Evolutionary conservation across 1,140 invertebrate genomes (phyloP), one percentile per base, ranked within the genome.

Genomic region (Hydropsyche tenuis): DNA sequence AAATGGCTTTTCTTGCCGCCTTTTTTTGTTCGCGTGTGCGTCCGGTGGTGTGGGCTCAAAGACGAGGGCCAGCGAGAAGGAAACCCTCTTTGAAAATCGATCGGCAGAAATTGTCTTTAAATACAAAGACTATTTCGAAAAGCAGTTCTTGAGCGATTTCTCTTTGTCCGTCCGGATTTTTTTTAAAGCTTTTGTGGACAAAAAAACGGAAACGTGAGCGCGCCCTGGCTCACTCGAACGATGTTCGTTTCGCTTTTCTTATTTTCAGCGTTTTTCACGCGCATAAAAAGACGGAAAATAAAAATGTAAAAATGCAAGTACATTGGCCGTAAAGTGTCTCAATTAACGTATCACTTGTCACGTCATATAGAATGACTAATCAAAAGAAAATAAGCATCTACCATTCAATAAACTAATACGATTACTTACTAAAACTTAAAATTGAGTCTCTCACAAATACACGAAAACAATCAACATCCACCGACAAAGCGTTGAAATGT

Each of bases 101-200:
- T 77, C 72, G 70, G 69, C 53, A 63, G 42, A 73, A 77, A 74
- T 72, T 65, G 73, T 75, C 73, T 77, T 77, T 77, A 77, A 77
- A 77, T 73, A 75, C 73, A 68, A 77, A 77, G 73, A 77, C 76
- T 69, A 73, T 73, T 77, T 77, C 45, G 69, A 51, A 75, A 75
- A 77, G 69, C 75, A 63, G 69, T 73, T 74, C 69, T 56, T 62
- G 45, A 60, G 65, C 66, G 51, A 76, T 73, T 71, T 65, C 68
- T 56, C 62, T 75, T 73, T 73, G 66, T 73, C 73, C 60, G 42
- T 48, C 42, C 30, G 14, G 30, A 9, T 37, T 37, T 73, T 25
- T 73, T 75, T 75, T 73, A 73, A 65, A 51, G 30, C 71, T 68
- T 66, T 63, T 73, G 56, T 70, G 46, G 72, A 70, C 37, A 60